Evolutionary conservation across 2,888 invertebrate species (phyloP), one percentile per base, ranked within the genome.

Genomic region (Serrognathus titanus): DNA sequence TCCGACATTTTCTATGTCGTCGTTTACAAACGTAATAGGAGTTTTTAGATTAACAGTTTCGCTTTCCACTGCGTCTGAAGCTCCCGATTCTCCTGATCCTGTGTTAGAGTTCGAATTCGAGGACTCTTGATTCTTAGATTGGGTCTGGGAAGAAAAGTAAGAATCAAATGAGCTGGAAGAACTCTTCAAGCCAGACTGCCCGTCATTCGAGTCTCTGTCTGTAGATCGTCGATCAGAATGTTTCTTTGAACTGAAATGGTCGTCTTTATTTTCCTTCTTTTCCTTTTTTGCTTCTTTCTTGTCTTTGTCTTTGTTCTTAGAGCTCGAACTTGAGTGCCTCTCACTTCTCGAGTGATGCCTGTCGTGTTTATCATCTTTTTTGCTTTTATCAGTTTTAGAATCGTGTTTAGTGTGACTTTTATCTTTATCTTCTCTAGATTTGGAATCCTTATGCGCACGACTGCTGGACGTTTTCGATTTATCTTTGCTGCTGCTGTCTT

Each of bases 171-270:
- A 82, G 80, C 60, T 77, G 2, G 70, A 66, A 51, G 67, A 74
- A 12, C 75, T 77, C 47, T 75, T 75, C 60, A 73, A 75, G 38
- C 80, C 79, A 16, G 78, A 76, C 37, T 78, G 77, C 38, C 87
- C 90, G 71, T 90, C 91, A 65, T 89, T 90, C 1, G 91, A 91
- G 76, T 92, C 90, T 59, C 89, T 80, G 65, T 89, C 92, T 0
- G 89, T 88, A 0, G 91, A 91, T 48, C 90, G 80, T 6, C 91
- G 82, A 51, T 83, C 83, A 41, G 81, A 82, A 9, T 81, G 82
- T 68, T 88, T 86, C 38, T 86, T 85, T 4, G 84, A 78, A 65
- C 85, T 84, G 56, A 84, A 86, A 70, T 90, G 90, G 73, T 91
- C 90, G 69, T 91, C 90, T 54, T 80, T 80, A 2, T 59, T 63